phyloP scores from a whole-genome alignment of 2,888 invertebrate genomes.

The Coelogynopora nodosa region DNA sequence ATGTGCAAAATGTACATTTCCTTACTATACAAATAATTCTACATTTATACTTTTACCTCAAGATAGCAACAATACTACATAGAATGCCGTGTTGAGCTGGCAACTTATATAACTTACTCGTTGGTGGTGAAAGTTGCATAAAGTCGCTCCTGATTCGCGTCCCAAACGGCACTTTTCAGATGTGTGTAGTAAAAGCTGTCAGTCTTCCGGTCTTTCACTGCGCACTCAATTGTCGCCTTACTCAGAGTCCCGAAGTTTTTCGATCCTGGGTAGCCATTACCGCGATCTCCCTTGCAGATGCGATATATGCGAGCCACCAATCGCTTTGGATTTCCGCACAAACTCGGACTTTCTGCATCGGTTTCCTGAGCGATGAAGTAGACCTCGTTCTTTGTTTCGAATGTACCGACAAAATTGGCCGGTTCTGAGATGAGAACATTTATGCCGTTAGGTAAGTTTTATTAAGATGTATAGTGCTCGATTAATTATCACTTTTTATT shows the following conservation, averaged over 20 bases:
- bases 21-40: too few relatives aligned
- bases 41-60: too few relatives aligned
- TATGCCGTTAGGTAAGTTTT: not conserved
- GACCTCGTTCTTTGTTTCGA: not conserved
- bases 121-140: not conserved
- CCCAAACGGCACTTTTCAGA: not conserved
- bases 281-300: not conserved
- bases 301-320: not conserved
- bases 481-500: too few relatives aligned
- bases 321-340: not conserved
- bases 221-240: not conserved
- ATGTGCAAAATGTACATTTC: too few relatives aligned
- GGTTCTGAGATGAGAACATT: not conserved
- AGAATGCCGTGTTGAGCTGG: too few relatives aligned
- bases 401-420: not conserved
- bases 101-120: too few relatives aligned
- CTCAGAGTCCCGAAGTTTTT: not conserved
- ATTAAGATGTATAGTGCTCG: too few relatives aligned
- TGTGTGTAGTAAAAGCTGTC: not conserved
- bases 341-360: not conserved
- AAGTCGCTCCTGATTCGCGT: not conserved
- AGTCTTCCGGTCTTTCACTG: not conserved
- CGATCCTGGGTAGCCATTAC: too few relatives aligned
- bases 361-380: not conserved
- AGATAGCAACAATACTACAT: too few relatives aligned